Percentiles rank a stretch among this genome's conserved stretches.
phyloP scores from a whole-genome alignment of 2,888 invertebrate genomes.

The Mylabris sibirica region DNA sequence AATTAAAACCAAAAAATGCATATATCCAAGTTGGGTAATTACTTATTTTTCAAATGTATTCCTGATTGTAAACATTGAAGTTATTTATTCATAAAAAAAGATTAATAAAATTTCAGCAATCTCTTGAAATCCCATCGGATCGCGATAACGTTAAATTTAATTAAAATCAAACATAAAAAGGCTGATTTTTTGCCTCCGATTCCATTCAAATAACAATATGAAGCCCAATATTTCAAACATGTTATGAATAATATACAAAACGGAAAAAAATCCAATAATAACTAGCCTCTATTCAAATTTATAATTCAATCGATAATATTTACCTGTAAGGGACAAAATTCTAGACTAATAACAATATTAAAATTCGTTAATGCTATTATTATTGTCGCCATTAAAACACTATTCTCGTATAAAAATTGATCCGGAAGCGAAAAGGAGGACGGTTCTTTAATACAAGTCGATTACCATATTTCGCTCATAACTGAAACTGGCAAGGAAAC shows the following conservation, averaged over 20 bases:
- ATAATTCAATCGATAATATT: not conserved
- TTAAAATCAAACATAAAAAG: conserved; percentile 2
- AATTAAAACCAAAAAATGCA: too few species aligned
- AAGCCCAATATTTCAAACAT: not conserved
- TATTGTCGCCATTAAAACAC: conserved; percentile 25
- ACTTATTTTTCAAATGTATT: not conserved
- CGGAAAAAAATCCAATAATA: not conserved
- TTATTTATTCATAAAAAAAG: not conserved
- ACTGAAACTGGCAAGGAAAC: conserved; percentile 27
- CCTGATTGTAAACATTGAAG: not conserved
- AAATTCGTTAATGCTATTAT: conserved; percentile 35
- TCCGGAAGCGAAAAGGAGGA: conserved; percentile 20
- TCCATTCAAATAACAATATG: not conserved
- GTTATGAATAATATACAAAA: not conserved
- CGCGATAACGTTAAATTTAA: not conserved
- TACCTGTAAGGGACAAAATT: not conserved
- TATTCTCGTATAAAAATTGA: conserved; percentile 23
- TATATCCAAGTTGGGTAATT: not conserved
- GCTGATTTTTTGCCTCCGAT: not conserved
- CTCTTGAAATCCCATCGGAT: not conserved
- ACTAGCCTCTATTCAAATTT: not conserved
- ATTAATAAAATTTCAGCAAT: not conserved
- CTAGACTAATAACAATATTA: conserved; percentile 29
- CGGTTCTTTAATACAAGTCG: conserved; percentile 23
- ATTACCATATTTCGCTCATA: conserved; percentile 36